A percentile compares a stretch with the other conserved stretches of the same genome.
phyloP scores from a whole-genome alignment of 2,888 invertebrate genomes.

The Drosophila incognita region DNA sequence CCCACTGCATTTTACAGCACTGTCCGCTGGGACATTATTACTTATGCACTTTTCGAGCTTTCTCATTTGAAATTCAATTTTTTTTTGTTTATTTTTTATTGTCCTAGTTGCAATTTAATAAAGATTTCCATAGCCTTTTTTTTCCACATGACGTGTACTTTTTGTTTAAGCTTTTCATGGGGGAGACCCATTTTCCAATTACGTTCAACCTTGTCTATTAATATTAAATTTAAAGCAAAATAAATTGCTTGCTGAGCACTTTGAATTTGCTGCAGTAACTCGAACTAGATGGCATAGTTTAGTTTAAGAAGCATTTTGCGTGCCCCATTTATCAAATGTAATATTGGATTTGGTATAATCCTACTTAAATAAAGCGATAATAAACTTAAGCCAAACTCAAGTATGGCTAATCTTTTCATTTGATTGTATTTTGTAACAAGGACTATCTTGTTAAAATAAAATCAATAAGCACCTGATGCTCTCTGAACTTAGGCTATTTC shows the following conservation, averaged over 20 bases:
- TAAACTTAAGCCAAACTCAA: neutral
- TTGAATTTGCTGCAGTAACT: neutral
- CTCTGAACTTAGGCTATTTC: neutral
- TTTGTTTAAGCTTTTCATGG: neutral
- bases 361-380: neutral
- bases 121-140: neutral
- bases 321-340: neutral
- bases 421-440: neutral
- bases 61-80: neutral
- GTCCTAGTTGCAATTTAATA: conserved; percentile 5
- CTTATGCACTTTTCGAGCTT: neutral
- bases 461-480: too few species aligned
- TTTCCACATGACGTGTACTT: neutral
- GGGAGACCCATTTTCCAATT: conserved; percentile 4
- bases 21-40: conserved; percentile 1
- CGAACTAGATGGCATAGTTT: neutral
- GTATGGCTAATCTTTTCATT: neutral
- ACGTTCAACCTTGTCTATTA: conserved; percentile 10
- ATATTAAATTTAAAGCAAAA: conserved; percentile 17
- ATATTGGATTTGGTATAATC: neutral
- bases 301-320: neutral
- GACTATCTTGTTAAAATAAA: too few species aligned
- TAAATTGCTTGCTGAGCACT: conserved; percentile 4
- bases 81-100: neutral
- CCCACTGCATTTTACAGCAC: conserved; percentile 32